Conservation (phyloP, 2,113 vertebrate genomes). For the Chascanopsetta lugubris region DNA sequence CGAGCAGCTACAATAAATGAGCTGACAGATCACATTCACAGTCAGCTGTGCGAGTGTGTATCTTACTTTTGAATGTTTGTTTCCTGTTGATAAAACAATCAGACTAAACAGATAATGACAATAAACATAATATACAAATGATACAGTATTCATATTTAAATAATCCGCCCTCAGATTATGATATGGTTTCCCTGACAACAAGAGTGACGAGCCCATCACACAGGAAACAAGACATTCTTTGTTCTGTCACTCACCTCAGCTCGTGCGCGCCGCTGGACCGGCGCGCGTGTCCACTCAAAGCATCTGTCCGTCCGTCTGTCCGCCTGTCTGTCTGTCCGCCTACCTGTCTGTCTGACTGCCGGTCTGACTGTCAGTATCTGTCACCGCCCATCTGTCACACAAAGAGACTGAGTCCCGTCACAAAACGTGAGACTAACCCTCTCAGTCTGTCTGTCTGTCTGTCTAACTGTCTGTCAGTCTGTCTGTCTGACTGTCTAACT, state of each 20-base stretch:
- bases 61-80: too few relatives aligned
- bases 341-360: constrained; percentile 1
- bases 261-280: constrained; percentile 22
- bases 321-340: neutral
- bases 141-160: too few relatives aligned
- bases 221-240: constrained; percentile 20
- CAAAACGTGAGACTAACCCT: neutral
- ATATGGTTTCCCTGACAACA: constrained; percentile 63
- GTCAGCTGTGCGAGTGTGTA: neutral
- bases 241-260: constrained; percentile 58
- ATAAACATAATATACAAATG: too few relatives aligned
- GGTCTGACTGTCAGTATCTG: constrained; percentile 18
- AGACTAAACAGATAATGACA: too few relatives aligned
- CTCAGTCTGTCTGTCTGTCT: too few relatives aligned
- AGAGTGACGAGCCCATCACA: constrained; percentile 41
- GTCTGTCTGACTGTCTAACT: neutral
- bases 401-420: neutral
- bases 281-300: constrained; percentile 25
- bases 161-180: constrained; percentile 45
- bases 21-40: constrained; percentile 19
- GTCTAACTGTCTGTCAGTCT: neutral
- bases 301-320: neutral
- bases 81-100: too few relatives aligned
- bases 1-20: constrained; percentile 44
- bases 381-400: constrained; percentile 1